Evolutionary conservation across 2,797 vertebrate species (phyloP).

Genomic region (Poecilia wingei): DNA sequence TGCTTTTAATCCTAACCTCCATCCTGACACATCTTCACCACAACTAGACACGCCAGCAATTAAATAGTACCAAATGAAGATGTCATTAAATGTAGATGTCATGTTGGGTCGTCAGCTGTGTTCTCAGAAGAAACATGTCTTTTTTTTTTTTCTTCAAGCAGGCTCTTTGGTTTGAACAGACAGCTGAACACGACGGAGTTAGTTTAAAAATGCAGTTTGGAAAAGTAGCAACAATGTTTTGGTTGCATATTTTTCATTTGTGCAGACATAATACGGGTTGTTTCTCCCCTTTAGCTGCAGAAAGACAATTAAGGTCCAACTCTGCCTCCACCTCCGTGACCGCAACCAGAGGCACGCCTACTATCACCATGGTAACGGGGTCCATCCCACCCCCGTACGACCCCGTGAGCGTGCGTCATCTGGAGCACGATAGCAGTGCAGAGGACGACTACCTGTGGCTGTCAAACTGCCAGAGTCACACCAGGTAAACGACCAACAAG

Average conservation of each 20-base stretch:
- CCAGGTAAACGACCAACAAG: constrained; percentile 40
- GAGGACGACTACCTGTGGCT: constrained; percentile 74
- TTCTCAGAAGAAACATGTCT: not conserved
- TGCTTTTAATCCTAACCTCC: too few species aligned
- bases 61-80: not conserved
- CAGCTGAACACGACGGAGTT: not conserved
- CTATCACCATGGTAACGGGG: constrained; percentile 13
- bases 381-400: constrained; percentile 53
- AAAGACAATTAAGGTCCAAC: constrained; percentile 26
- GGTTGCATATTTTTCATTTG: not conserved
- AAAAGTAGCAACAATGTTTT: not conserved
- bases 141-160: not conserved
- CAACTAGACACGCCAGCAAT: not conserved
- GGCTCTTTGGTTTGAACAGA: not conserved
- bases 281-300: constrained; percentile 12
- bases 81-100: not conserved
- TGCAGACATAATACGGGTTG: not conserved
- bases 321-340: constrained; percentile 22
- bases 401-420: constrained; percentile 32
- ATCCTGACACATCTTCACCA: not conserved
- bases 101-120: not conserved
- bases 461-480: constrained; percentile 71
- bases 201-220: not conserved
- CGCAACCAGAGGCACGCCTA: not conserved
- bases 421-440: not conserved